A percentile compares a stretch with the other conserved stretches of the same genome.
Evolutionary conservation across 2,797 vertebrate genomes (phyloP).

Genomic region (Enteromius afrohamiltoni): DNA sequence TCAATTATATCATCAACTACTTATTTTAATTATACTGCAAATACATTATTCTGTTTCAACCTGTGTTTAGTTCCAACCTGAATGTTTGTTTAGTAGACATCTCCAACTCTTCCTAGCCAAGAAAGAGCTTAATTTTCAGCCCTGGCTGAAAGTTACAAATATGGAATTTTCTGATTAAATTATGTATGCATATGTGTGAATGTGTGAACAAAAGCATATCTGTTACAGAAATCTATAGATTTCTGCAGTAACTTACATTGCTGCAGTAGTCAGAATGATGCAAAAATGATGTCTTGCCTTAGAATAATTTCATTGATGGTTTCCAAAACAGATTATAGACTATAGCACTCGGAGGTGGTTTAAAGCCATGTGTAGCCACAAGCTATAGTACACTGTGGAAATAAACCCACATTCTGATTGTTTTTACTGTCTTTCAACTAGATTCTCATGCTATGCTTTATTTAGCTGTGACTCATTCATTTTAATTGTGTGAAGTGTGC

Average conservation of each 20-base stretch:
- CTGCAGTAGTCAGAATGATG: background rate
- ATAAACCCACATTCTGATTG: slow-evolving; percentile 22
- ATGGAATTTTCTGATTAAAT: background rate
- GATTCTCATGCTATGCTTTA: slow-evolving; percentile 12
- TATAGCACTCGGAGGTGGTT: slow-evolving; percentile 49
- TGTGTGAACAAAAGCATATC: background rate
- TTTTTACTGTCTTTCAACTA: background rate
- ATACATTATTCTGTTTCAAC: background rate
- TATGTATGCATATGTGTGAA: background rate
- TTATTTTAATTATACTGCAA: background rate
- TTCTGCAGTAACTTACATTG: too few species aligned
- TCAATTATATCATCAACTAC: too few species aligned
- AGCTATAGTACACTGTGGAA: slow-evolving; percentile 34
- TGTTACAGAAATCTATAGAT: background rate
- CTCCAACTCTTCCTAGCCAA: background rate
- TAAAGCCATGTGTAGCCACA: slow-evolving; percentile 56
- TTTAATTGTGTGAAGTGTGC: background rate
- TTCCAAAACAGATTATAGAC: slow-evolving; percentile 46
- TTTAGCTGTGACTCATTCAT: slow-evolving; percentile 18
- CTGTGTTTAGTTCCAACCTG: background rate
- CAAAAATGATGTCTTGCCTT: background rate
- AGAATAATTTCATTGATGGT: background rate
- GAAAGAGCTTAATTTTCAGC: background rate
- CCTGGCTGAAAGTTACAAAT: background rate
- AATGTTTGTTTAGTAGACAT: background rate